phyloP scores from a whole-genome alignment of 2,888 invertebrate species.

The Synergus itoensis region DNA sequence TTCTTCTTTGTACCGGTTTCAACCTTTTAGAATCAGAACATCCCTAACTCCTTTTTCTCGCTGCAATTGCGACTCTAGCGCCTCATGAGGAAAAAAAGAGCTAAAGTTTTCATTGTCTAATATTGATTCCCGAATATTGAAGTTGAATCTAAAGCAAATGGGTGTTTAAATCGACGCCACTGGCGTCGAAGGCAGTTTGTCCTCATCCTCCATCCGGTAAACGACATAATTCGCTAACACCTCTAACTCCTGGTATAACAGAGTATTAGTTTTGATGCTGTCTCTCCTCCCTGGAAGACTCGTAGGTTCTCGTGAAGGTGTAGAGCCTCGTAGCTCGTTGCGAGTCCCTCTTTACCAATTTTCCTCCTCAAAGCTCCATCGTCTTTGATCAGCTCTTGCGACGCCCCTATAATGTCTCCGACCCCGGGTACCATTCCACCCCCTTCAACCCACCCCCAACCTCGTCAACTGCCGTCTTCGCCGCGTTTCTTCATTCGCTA shows the following conservation, averaged over 20 bases:
- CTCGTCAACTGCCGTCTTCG: conserved; percentile 46
- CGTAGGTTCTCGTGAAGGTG: conserved; percentile 47
- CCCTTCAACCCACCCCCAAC: conserved; percentile 43
- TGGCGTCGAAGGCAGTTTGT: conserved; percentile 46
- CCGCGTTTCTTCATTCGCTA: conserved; percentile 53
- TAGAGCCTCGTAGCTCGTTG: conserved; percentile 61
- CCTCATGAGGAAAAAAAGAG: too few species aligned
- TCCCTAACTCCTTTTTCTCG: too few species aligned
- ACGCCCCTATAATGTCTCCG: conserved; percentile 71
- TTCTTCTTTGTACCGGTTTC: not conserved
- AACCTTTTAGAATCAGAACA: too few species aligned
- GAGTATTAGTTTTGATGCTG: conserved; percentile 73
- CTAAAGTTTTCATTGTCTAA: too few species aligned
- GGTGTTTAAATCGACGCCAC: conserved; percentile 3
- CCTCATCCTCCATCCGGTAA: conserved; percentile 51
- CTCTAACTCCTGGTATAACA: conserved; percentile 73
- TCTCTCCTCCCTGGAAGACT: conserved; percentile 59
- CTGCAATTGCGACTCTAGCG: too few species aligned
- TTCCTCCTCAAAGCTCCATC: conserved; percentile 75
- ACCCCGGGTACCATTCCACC: conserved; percentile 47
- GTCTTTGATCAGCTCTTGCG: conserved; percentile 76
- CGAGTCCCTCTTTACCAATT: conserved; percentile 75
- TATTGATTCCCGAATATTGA: not conserved
- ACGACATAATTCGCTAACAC: conserved; percentile 72
- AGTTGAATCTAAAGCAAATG: not conserved